These are phyloP conservation scores for Drosophila meridiana DNA, from an alignment of 2,888 invertebrate genomes.

Conservation along the genomic window DNA sequence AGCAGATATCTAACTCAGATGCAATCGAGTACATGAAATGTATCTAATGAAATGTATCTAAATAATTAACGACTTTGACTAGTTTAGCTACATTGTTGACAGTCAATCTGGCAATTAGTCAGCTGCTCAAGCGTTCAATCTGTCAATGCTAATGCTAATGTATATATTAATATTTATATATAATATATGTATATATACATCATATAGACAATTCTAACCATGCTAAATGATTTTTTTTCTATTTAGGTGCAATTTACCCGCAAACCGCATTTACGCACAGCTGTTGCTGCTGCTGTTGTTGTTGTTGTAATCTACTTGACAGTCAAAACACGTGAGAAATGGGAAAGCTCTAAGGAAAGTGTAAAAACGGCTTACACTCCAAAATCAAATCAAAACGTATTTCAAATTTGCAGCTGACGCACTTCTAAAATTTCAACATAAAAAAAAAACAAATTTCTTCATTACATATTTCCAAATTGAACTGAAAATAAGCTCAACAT, in stretches of 20 bases:
- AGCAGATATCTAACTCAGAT: background rate
- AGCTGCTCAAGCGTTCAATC: background rate
- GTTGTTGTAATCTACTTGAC: background rate
- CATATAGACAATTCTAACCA: background rate
- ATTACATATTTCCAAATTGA: background rate
- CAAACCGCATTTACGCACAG: conserved; percentile 1
- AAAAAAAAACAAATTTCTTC: background rate
- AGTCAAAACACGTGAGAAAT: background rate
- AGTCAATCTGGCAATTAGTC: background rate
- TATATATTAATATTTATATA: background rate
- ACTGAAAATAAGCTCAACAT: background rate
- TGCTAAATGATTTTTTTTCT: background rate
- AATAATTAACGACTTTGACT: conserved; percentile 17
- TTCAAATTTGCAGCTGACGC: background rate
- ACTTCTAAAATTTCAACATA: background rate
- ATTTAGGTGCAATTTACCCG: background rate
- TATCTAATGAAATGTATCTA: background rate
- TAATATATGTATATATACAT: background rate
- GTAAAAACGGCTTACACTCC: background rate
- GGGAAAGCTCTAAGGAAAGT: background rate
- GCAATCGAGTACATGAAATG: too few species aligned
- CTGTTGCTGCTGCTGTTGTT: background rate
- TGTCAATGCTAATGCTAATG: background rate
- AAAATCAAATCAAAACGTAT: background rate
- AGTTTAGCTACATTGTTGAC: conserved; percentile 14